phyloP scores from a whole-genome alignment of 2,797 vertebrate genomes.

The Acanthiza pusilla region DNA sequence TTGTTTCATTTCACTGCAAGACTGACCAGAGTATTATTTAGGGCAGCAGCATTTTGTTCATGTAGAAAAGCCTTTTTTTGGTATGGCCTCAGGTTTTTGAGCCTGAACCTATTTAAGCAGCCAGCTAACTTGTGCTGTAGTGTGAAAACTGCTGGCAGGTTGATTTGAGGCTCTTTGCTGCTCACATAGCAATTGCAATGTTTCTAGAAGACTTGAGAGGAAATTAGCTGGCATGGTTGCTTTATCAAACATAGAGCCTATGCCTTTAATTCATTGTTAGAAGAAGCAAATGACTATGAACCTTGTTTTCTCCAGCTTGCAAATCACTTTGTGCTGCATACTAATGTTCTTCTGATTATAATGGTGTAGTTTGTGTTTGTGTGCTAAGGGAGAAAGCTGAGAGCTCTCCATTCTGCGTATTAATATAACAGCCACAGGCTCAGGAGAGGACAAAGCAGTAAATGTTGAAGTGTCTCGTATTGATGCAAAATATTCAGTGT shows the following conservation, averaged over 20 bases:
- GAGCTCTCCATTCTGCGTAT: not conserved
- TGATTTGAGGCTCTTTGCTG: not conserved
- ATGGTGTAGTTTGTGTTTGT: not conserved
- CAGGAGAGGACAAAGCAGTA: not conserved
- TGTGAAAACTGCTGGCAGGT: not conserved
- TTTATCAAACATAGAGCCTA: not conserved
- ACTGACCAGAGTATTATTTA: not conserved
- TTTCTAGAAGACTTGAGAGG: not conserved
- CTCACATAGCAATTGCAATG: not conserved
- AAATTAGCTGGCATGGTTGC: not conserved
- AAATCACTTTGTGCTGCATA: not conserved
- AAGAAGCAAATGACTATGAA: not conserved
- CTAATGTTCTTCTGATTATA: not conserved
- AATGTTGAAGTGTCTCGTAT: not conserved
- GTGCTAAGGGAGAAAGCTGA: not conserved
- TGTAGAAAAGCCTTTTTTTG: not conserved
- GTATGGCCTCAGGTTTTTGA: not conserved
- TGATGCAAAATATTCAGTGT: not conserved
- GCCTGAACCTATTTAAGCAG: not conserved
- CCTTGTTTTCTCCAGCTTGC: not conserved
- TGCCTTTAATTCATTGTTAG: not conserved
- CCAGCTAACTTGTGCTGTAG: not conserved
- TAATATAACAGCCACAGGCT: not conserved
- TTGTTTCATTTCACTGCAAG: not conserved
- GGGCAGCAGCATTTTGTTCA: not conserved